Evolutionary conservation across 2,113 vertebrate species (phyloP), one percentile per base, ranked within the genome.

Genomic region (Taurulus bubalis): DNA sequence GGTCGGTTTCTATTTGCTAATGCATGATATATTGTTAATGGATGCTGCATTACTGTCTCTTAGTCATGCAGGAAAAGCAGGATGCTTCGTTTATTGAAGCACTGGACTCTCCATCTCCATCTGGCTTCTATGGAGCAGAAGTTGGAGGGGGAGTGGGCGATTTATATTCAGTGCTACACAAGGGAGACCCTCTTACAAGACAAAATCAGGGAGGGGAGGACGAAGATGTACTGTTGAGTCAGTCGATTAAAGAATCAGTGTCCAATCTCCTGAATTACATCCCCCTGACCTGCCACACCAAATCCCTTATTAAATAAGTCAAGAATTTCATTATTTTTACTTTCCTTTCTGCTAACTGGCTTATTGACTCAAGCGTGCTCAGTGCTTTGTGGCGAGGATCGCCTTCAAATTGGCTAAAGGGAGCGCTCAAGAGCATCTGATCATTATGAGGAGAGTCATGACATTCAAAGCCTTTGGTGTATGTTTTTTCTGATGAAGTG

Each of bases 221-320:
- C 74, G 53, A 72, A 85, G 86, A 89, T 89, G 77, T 81, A 88
- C 84, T 78, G 67, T 88, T 67, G 70, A 80, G 69, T 74, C 75
- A 85, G 89, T 91, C 75, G 76, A 91, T 94, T 91, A 94, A 77
- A 77, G 83, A 93, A 93, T 90, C 91, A 87, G 84, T 83, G 82
- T 91, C 71, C 92, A 91, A 89, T 92, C 89, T 92, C 75, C 72
- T 83, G 92, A 92, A 92, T 93, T 91, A 87, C 87, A 90, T 83
- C 88, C 6, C 71, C 26, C 60, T 90, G 91, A 93, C 87, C 91
- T 69, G 77, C 71, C 77, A 86, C 30, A 30, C 84, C 80, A 92
- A 90, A 93, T 87, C 90, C 91, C 71, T 85, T 76, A 86, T 90
- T 92, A 88, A 88, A 92, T 85, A 89, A 90, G 75, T 87, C 83